Percentiles rank a stretch among this genome's conserved stretches.
phyloP scores from a whole-genome alignment of 2,797 vertebrate genomes.

The Vipera ursinii region DNA sequence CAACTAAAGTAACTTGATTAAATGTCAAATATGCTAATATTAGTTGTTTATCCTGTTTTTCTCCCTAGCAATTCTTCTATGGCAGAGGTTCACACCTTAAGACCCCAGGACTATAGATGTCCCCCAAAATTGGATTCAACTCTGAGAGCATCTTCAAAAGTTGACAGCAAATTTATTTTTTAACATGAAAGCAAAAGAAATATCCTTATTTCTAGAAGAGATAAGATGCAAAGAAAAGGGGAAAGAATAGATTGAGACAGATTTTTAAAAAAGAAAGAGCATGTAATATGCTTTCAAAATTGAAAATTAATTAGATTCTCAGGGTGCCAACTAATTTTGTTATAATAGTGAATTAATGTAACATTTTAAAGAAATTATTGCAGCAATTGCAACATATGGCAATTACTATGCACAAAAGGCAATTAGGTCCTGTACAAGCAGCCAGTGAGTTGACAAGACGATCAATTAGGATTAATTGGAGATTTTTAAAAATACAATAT shows the following conservation, averaged over 20 bases:
- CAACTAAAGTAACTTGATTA: not conserved
- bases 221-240: not conserved
- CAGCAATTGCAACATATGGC: not conserved
- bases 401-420: conserved; percentile 12
- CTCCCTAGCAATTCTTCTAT: not conserved
- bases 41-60: not conserved
- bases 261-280: conserved; percentile 5
- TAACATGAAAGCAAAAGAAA: not conserved
- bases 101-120: not conserved
- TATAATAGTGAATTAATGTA: conserved; percentile 39
- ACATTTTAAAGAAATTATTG: conserved; percentile 33
- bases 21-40: not conserved
- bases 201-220: not conserved
- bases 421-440: conserved; percentile 30
- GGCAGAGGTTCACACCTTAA: not conserved
- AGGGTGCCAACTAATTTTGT: not conserved
- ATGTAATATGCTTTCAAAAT: conserved; percentile 11
- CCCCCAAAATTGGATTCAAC: not conserved
- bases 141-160: not conserved
- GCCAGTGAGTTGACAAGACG: conserved; percentile 4
- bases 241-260: not conserved
- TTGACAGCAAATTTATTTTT: not conserved
- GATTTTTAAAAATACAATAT: not conserved
- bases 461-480: conserved; percentile 21
- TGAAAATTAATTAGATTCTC: conserved; percentile 33